Base-by-base conservation (phyloP, 1,140 invertebrate species). In the Wiebesia pumilae region DNA sequence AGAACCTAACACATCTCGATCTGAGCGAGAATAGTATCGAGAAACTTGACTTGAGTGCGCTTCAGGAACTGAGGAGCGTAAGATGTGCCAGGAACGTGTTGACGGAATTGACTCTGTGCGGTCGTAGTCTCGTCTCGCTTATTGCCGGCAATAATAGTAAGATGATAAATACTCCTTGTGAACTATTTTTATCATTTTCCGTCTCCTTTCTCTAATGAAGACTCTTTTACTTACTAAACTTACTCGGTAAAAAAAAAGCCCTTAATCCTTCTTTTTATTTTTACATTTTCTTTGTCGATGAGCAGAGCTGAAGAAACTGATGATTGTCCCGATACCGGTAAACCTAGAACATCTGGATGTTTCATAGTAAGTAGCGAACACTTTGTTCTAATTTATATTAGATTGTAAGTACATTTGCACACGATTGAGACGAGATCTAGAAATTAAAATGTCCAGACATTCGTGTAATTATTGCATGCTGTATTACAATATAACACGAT, bases 11-110 rank as follows among this genome's bases (percentile, higher is more conserved):
- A 65, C 95, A 97, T 89, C 92, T 97, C 89, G 96, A 97, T 90
- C 96, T 97, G n/a, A 96, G 96, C 91, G 96, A 97, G 92, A 97
- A 97, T 91, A 95, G 94, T 90, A 97, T 97, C 88, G 96, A 96
- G 92, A 95, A 95, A 89, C 94, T 97, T 89, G 96, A 97, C 90
- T 92, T 97, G 83, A 95, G 95, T 86, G 96, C 96, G 67, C 93
- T 97, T 35, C 95, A 95, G 67, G 95, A 96, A 90, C 92, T 97
- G 84, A 95, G 96, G 92, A 95, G 95, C 85, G 94, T 97, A 0
- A 96, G 96, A 87, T 97, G 96, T 92, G 96, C 96, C 30, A 95
- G 95, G 89, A 97, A 97, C 92, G 93, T 95, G 88, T 91, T 97
- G 77, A 95, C 95, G 83, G 95, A 96, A 90, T 93, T 97, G 75